phyloP scores from a whole-genome alignment of 23 tunicate species.

The Corella eumyota region DNA sequence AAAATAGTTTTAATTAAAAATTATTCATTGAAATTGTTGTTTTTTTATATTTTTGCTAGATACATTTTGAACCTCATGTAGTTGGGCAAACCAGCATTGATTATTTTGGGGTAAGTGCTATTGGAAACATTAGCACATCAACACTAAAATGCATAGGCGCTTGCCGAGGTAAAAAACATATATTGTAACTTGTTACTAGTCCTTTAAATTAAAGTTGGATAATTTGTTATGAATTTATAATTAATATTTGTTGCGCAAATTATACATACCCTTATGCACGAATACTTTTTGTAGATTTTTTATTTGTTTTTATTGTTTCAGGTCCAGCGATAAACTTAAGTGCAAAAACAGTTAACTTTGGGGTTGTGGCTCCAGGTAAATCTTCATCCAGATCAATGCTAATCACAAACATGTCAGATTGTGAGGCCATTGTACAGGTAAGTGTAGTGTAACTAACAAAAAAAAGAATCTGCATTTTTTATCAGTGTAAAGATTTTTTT shows the following conservation, averaged over 20 bases:
- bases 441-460: no score
- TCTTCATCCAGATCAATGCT: slow-evolving; percentile 21
- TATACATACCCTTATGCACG: no score
- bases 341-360: slow-evolving; percentile 28
- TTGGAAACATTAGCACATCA: slow-evolving; percentile 39
- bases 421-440: slow-evolving; percentile 62
- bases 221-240: no score
- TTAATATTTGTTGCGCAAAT: no score
- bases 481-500: no score
- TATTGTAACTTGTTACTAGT: neutral
- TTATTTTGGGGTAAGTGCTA: slow-evolving; percentile 55
- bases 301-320: no score
- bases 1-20: neutral
- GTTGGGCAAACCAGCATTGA: slow-evolving; percentile 34
- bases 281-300: no score
- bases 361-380: slow-evolving; percentile 12
- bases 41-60: slow-evolving; percentile 24
- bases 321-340: slow-evolving; percentile 46
- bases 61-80: slow-evolving; percentile 30
- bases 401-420: slow-evolving; percentile 21
- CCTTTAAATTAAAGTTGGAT: no score
- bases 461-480: no score
- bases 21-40: neutral
- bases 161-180: slow-evolving; percentile 25
- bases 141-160: slow-evolving; percentile 38